Base-by-base conservation (phyloP, 2,113 vertebrate genomes). In the Chlamydotis undulata region DNA sequence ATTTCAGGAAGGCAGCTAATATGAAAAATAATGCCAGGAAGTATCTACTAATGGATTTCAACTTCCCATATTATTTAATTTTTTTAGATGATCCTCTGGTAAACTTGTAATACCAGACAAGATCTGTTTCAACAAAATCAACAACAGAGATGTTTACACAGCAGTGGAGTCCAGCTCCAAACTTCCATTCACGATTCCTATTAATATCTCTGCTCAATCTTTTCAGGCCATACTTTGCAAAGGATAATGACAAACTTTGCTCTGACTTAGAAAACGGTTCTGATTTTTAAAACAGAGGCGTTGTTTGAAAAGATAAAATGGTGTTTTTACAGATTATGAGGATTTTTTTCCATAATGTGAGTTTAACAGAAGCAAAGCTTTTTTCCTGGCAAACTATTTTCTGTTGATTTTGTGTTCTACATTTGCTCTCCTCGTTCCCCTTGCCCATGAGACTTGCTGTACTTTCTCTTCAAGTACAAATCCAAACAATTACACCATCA, bases 1-100 rank as follows among this genome's bases (percentile, higher is more conserved):
- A 90, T 78, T 95, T 93, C 70, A 83, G 59, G 35, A 63, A 96
- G 52, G 55, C 91, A 94, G 45, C 24, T 97, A 92, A 89, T 78
- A 92, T 5, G 29, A 85, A 87, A 94, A 93, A 75, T 12, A 2
- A 83, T 91, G 90, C 68, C 91, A 97, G 91, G 24, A 92, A 77
- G 26, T 39, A 63, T 59, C 61, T 83, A 73, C 49, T 82, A 87
- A 75, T 11, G 26, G 29, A 59, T 77, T 94, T 83, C 28, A 76
- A 35, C 49, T 79, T 96, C 59, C 19, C 33, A 37, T 41, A 39
- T 15, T 79, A 49, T 59, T 45, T 78, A 45, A 28, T 37, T 85
- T 80, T 74, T 91, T 77, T 39, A 85, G 39, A 39, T 50, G 21
- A 45, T 47, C 83, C 50, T 79, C 84, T 29, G 28, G 41, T 60